Percentiles rank a stretch among this genome's conserved stretches.
phyloP scores from a whole-genome alignment of 2,113 vertebrate genomes.

The Hippocampus comes region DNA sequence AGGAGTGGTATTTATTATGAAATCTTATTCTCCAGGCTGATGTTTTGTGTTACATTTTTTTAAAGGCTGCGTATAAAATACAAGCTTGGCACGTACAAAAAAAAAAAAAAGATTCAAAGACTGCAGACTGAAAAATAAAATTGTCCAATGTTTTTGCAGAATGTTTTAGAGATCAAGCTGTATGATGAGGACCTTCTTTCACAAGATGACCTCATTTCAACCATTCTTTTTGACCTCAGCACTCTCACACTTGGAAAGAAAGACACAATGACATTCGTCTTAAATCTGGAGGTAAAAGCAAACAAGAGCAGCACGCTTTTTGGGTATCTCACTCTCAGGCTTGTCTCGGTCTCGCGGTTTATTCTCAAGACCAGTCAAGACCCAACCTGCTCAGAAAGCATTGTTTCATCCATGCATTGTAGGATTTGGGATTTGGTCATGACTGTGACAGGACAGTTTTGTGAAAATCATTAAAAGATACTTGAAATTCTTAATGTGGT shows the following conservation, averaged over 20 bases:
- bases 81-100: neutral
- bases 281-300: slow-evolving; percentile 51
- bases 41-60: too few relatives aligned
- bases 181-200: slow-evolving; percentile 67
- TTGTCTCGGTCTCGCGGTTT: too few relatives aligned
- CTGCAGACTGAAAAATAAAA: neutral
- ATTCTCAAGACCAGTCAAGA: too few relatives aligned
- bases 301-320: neutral
- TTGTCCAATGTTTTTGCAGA: slow-evolving; percentile 42
- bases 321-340: too few relatives aligned
- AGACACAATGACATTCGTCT: slow-evolving; percentile 54
- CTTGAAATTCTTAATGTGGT: too few relatives aligned
- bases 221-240: slow-evolving; percentile 64
- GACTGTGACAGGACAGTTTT: too few relatives aligned
- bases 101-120: neutral
- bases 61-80: too few relatives aligned
- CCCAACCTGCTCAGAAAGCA: too few relatives aligned
- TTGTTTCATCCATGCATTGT: too few relatives aligned
- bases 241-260: slow-evolving; percentile 52
- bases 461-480: too few relatives aligned
- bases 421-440: neutral
- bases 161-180: slow-evolving; percentile 69
- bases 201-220: slow-evolving; percentile 61
- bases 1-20: too few relatives aligned
- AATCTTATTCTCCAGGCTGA: neutral